These are phyloP conservation scores for Synergus laeviventris DNA, from an alignment of 2,888 invertebrate genomes.

Conservation along the genomic window DNA sequence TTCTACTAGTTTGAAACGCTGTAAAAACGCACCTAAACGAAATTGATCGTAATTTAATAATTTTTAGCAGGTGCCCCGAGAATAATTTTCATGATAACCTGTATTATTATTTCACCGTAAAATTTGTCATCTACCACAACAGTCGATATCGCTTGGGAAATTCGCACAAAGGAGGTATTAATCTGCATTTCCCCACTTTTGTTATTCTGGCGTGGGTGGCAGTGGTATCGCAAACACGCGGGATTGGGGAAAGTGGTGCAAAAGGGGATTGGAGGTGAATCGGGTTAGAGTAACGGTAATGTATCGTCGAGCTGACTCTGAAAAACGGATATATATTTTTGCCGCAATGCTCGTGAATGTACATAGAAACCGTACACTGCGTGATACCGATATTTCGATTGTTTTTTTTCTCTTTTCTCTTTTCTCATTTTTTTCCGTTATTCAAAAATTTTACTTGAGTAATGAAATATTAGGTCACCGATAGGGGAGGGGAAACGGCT, in stretches of 20 bases:
- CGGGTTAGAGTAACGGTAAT: background rate
- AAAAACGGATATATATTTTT: constrained; percentile 27
- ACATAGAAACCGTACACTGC: background rate
- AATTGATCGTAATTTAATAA: background rate
- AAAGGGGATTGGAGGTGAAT: background rate
- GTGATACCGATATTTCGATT: background rate
- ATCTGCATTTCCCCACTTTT: background rate
- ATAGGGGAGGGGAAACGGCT: background rate
- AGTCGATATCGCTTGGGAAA: constrained; percentile 7
- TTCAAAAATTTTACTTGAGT: constrained; percentile 11
- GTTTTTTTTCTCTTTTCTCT: background rate
- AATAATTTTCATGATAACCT: background rate
- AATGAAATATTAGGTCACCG: background rate
- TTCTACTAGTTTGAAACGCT: too few species aligned
- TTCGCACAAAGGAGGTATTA: background rate
- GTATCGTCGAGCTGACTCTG: background rate
- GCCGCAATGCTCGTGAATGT: background rate
- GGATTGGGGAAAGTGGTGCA: background rate
- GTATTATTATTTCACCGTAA: background rate
- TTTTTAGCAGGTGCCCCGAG: background rate
- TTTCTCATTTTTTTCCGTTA: background rate
- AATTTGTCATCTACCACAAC: background rate
- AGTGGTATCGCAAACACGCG: background rate
- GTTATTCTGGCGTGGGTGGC: background rate
- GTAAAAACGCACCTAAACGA: too few species aligned